These are phyloP conservation scores for Epinephelus fuscoguttatus DNA, from an alignment of 2,113 vertebrate genomes.

Conservation along the genomic window DNA sequence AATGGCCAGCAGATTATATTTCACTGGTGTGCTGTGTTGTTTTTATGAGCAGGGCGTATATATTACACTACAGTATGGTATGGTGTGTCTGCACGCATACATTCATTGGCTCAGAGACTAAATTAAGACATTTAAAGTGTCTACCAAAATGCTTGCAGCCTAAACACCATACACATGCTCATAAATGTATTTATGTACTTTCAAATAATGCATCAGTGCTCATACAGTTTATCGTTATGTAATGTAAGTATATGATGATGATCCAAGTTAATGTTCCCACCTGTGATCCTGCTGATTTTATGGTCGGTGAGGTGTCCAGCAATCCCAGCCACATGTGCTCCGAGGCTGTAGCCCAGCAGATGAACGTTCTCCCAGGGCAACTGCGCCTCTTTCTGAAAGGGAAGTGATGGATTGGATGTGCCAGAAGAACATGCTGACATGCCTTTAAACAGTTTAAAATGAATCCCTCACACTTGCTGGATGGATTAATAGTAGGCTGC, in stretches of 20 bases:
- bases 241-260: background rate
- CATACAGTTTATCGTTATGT: background rate
- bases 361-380: slow-evolving; percentile 92
- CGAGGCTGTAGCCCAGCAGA: slow-evolving; percentile 96
- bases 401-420: background rate
- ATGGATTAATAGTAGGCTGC: background rate
- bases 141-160: background rate
- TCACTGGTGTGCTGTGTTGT: background rate
- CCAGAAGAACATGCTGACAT: background rate
- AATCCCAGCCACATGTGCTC: slow-evolving; percentile 95
- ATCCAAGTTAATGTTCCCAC: slow-evolving; percentile 77
- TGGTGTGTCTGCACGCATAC: slow-evolving; percentile 2
- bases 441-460: slow-evolving; percentile 1
- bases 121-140: background rate
- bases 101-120: background rate
- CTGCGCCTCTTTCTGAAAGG: slow-evolving; percentile 87
- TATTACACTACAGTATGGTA: background rate
- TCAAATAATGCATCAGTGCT: background rate
- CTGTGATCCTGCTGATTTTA: slow-evolving; percentile 97
- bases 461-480: slow-evolving; percentile 10
- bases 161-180: slow-evolving; percentile 7
- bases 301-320: slow-evolving; percentile 91
- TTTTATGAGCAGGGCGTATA: slow-evolving; percentile 2
- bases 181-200: background rate
- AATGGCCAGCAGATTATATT: slow-evolving; percentile 16